Evolutionary conservation across 2,888 invertebrate species (phyloP).

Genomic region (Esperia sulphurella): DNA sequence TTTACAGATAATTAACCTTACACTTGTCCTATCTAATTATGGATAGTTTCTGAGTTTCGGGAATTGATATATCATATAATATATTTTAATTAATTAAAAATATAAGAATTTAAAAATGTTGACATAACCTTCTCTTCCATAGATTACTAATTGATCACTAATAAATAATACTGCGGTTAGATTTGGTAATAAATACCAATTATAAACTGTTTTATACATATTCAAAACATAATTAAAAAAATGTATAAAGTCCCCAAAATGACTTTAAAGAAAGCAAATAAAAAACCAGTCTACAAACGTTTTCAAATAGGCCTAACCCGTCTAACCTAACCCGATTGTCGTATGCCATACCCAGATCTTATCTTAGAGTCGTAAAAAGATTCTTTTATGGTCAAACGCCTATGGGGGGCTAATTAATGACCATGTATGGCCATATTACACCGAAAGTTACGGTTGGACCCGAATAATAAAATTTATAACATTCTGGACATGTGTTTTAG

Average conservation of each 20-base stretch:
- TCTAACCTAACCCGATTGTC: slow-evolving; percentile 19
- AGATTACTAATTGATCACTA: too few relatives aligned
- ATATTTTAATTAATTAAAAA: too few relatives aligned
- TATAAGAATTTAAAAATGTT: too few relatives aligned
- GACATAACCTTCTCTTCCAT: too few relatives aligned
- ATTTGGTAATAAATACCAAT: not conserved
- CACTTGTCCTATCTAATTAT: too few relatives aligned
- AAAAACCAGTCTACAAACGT: slow-evolving; percentile 8
- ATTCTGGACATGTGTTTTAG: slow-evolving; percentile 60
- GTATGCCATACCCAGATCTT: slow-evolving; percentile 1
- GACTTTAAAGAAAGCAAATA: slow-evolving; percentile 3
- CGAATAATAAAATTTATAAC: slow-evolving; percentile 52
- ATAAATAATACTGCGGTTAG: too few relatives aligned
- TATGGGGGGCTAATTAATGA: slow-evolving; percentile 67
- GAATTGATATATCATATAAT: too few relatives aligned
- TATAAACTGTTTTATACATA: not conserved
- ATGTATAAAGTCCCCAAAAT: slow-evolving; percentile 15
- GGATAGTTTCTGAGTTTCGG: too few relatives aligned
- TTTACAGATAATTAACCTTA: too few relatives aligned
- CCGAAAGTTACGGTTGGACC: slow-evolving; percentile 45
- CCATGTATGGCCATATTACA: slow-evolving; percentile 54
- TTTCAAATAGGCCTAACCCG: slow-evolving; percentile 29
- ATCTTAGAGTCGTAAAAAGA: slow-evolving; percentile 43
- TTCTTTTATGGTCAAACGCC: slow-evolving; percentile 44
- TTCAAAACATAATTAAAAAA: not conserved